phyloP scores from a whole-genome alignment of 2,113 vertebrate genomes.

The Marmota monax region DNA sequence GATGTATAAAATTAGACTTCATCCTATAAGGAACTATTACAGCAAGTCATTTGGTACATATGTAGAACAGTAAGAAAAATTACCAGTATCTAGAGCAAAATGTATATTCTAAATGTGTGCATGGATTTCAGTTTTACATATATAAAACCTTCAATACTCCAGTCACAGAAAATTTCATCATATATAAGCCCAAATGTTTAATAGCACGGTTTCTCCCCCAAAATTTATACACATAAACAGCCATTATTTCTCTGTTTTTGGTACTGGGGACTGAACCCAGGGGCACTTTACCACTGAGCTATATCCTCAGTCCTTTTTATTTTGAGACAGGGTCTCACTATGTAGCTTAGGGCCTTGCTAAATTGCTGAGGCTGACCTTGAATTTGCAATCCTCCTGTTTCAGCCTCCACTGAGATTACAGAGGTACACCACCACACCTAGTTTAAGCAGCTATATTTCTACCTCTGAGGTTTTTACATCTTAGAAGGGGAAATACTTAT shows the following conservation, averaged over 20 bases:
- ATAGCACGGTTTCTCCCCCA: not conserved
- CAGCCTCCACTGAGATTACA: too few relatives aligned
- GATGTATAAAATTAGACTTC: slow-evolving; percentile 60
- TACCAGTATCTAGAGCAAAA: slow-evolving; percentile 40
- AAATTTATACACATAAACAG: not conserved
- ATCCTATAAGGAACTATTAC: slow-evolving; percentile 40
- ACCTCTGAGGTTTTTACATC: not conserved
- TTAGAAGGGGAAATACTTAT: slow-evolving; percentile 37
- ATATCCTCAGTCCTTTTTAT: too few relatives aligned
- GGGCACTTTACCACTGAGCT: too few relatives aligned
- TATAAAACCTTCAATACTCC: not conserved
- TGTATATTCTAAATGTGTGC: not conserved
- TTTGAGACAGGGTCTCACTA: too few relatives aligned
- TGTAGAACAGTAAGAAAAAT: slow-evolving; percentile 36
- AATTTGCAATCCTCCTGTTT: too few relatives aligned
- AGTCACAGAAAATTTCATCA: slow-evolving; percentile 51
- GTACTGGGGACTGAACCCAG: too few relatives aligned
- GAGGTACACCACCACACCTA: too few relatives aligned
- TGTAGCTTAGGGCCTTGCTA: too few relatives aligned
- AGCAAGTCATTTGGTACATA: not conserved
- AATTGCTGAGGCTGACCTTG: too few relatives aligned
- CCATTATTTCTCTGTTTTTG: not conserved
- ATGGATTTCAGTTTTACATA: slow-evolving; percentile 31
- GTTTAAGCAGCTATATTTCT: not conserved
- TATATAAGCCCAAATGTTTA: slow-evolving; percentile 4